Conservation (phyloP, 2,888 invertebrate genomes). For the Myopa testacea region DNA sequence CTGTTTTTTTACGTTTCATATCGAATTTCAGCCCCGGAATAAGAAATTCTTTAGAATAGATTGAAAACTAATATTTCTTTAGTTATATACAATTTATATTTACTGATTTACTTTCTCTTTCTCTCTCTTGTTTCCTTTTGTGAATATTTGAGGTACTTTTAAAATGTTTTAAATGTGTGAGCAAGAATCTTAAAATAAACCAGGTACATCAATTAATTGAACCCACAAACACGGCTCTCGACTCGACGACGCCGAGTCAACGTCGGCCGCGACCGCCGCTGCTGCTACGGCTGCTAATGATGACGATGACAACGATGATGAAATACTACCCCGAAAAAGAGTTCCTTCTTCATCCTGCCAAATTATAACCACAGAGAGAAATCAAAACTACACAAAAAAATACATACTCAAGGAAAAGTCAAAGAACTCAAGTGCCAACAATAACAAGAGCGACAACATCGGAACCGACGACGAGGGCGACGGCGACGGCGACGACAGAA, state of each 20-base stretch:
- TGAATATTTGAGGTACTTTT: no score
- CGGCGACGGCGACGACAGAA: background rate
- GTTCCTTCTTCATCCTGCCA: slow-evolving; percentile 1
- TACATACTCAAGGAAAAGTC: slow-evolving; percentile 50
- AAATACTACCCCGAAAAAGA: background rate
- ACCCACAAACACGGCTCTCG: background rate
- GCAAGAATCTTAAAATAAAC: background rate
- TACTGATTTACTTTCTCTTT: no score
- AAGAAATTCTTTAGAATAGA: no score
- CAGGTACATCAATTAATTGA: background rate
- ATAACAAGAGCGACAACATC: slow-evolving; percentile 25
- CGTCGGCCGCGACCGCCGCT: background rate
- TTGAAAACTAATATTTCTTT: no score
- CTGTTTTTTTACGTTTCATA: no score
- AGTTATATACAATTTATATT: no score
- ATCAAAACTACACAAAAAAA: slow-evolving; percentile 43
- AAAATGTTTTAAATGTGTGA: no score
- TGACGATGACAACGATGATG: background rate
- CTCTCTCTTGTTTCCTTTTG: no score
- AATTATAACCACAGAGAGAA: slow-evolving; percentile 17
- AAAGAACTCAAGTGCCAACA: slow-evolving; percentile 55
- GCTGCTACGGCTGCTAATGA: background rate
- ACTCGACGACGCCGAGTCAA: no score
- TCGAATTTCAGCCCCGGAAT: no score
- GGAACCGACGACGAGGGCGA: background rate